A percentile compares a stretch with the other conserved stretches of the same genome.
Conservation (phyloP, 37 sponge, comb jelly and placozoan genomes). For the Beroe ovata region DNA sequence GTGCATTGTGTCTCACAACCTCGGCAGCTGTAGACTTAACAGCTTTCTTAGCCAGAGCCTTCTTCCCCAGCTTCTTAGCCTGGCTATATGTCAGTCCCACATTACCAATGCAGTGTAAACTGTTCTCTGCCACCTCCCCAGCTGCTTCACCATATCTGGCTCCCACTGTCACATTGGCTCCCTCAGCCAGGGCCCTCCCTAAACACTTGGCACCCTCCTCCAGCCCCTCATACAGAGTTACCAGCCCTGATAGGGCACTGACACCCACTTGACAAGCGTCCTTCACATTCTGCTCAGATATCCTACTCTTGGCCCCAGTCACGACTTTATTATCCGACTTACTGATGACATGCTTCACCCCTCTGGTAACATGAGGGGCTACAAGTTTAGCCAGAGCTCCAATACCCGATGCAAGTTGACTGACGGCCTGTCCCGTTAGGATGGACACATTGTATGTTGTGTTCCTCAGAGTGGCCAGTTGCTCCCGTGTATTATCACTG, state of each 20-base stretch:
- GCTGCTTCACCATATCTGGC: conserved; percentile 55
- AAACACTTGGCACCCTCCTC: conserved; percentile 53
- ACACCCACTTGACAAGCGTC: conserved; percentile 59
- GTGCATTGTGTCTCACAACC: conserved; percentile 48
- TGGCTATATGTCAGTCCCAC: conserved; percentile 40
- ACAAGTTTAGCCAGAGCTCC: conserved; percentile 40
- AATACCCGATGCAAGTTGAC: conserved; percentile 54
- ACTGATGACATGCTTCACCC: conserved; percentile 24
- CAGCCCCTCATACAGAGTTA: conserved; percentile 51
- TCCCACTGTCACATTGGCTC: conserved; percentile 50
- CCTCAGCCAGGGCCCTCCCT: conserved; percentile 62
- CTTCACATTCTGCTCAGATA: conserved; percentile 62
- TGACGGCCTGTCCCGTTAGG: conserved; percentile 52
- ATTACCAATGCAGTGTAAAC: conserved; percentile 1
- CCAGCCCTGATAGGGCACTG: conserved; percentile 49
- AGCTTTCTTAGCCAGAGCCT: conserved; percentile 35
- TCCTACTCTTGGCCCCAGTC: conserved; percentile 47
- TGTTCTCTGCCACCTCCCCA: conserved; percentile 25
- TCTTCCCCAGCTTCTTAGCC: conserved; percentile 23
- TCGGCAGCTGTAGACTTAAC: conserved; percentile 17
- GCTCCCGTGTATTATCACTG: conserved; percentile 54
- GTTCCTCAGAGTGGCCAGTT: neutral
- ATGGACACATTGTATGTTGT: conserved; percentile 34
- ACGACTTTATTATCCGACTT: conserved; percentile 18
- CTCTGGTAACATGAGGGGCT: conserved; percentile 17